Conservation (phyloP, 2,888 invertebrate species). For the Mythimna pallens region DNA sequence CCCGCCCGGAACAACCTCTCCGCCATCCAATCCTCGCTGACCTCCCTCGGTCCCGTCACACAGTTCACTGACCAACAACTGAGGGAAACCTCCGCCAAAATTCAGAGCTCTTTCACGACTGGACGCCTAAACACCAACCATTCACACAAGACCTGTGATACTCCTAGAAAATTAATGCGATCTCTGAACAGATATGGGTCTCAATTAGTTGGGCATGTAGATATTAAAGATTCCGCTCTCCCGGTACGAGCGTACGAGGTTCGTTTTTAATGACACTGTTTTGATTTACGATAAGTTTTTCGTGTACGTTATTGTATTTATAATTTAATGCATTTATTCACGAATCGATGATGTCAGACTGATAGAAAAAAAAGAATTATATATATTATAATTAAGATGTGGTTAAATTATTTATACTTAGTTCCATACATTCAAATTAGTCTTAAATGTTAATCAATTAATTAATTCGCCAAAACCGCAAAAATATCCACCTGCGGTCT, state of each 20-base stretch:
- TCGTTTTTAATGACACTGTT: constrained; percentile 74
- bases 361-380: not conserved
- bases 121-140: constrained; percentile 72
- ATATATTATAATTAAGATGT: too few species aligned
- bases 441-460: too few species aligned
- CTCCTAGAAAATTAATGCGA: constrained; percentile 71
- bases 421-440: too few species aligned
- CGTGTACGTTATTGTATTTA: constrained; percentile 65
- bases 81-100: constrained; percentile 63
- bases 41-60: constrained; percentile 68
- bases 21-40: constrained; percentile 73
- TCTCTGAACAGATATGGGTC: constrained; percentile 72
- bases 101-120: constrained; percentile 73
- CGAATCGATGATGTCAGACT: constrained; percentile 24
- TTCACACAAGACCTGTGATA: constrained; percentile 73
- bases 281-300: constrained; percentile 78
- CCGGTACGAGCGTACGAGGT: constrained; percentile 70
- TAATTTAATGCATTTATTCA: constrained; percentile 48
- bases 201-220: constrained; percentile 73
- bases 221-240: constrained; percentile 75
- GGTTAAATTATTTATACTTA: too few species aligned
- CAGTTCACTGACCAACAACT: constrained; percentile 66
- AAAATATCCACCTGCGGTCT: too few species aligned
- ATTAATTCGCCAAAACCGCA: too few species aligned
- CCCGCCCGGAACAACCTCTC: constrained; percentile 75